Base-by-base conservation (phyloP, 1,140 invertebrate genomes). In the Tenebrio molitor region DNA sequence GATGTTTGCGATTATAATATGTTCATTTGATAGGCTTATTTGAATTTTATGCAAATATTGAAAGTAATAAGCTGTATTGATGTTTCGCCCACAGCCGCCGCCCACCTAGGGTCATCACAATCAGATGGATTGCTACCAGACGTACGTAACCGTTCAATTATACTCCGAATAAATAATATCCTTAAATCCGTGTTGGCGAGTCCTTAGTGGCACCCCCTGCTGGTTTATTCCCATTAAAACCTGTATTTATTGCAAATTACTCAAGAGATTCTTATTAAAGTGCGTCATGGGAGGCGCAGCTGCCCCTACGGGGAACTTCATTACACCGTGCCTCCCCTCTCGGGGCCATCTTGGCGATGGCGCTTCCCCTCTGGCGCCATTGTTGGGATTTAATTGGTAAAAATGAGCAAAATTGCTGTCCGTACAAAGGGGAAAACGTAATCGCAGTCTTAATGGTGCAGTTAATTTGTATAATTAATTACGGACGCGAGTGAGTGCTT, bases 41-140 rank as follows among this genome's bases (percentile, higher is more conserved):
- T 12, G 50, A 58, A 58, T 58, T 58, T 58, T 58, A 58, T 58
- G 50, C 50, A 58, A 58, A 58, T 58, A 58, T 29, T 58, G 21
- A 12, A 58, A 29, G 50, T 58, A 58, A 58, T 58, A 58, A 58
- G 50, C 50, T 23, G 21, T 58, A 58, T n/a, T 58, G 50, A 58
- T 58, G 50, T 58, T 23, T 21, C 50, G 23, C 50, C 50, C 23
- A 58, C 50, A 29, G 19, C 29, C 4, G 19, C 50, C 50, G 50
- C 50, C 50, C 50, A 58, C 50, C n/a, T 29, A 58, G 21, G 50
- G 50, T 58, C 50, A 58, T 29, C 50, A 58, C 50, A 23, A 58
- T 58, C 50, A 25, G 21, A 58, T 58, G 23, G 19, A 58, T 58
- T 29, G 50, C 50, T 58, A 58, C 50, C 50, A 58, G 44, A 50